Base-by-base conservation (phyloP, 2,113 vertebrate genomes). In the Scomber colias region DNA sequence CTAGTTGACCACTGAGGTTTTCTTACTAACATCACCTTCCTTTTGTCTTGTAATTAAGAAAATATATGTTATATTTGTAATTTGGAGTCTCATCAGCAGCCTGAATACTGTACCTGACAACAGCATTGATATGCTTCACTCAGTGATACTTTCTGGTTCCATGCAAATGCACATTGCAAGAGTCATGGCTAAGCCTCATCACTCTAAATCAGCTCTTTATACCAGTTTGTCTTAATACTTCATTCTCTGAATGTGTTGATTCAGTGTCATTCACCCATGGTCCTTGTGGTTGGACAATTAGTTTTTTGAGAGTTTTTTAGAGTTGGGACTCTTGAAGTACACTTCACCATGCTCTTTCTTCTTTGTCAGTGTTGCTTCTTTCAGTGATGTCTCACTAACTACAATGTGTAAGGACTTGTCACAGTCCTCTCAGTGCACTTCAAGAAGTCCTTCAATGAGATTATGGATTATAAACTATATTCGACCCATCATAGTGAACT, bases 211-310 rank as follows among this genome's bases (percentile, higher is more conserved):
- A 19, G 63, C 70, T 71, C 13, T 46, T 40, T 13, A 44, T 31
- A 44, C 83, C 89, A 48, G 27, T 78, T 77, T 35, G 87, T 87
- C 86, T 88, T 86, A 87, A 90, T 51, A 11, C 71, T 50, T 75
- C 11, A 24, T 62, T 71, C 63, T 89, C 62, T 83, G 77, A 86
- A 80, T 79, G 84, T 88, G 73, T 35, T 14, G 5, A 75, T 19
- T n/a, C n/a, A n/a, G n/a, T n/a, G n/a, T n/a, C 31, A 24, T 24
- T 54, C 31, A 17, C 10, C 19, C 0, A 4, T 45, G 27, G 5
- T 59, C 51, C 21, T 11, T 12, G 57, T 35, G 51, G 4, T 54
- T 14, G 14, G 24, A 17, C 15, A 8, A 13, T n/a, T 15, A n/a
- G 14, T 24, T 46, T 35, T 17, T 54, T n/a, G n/a, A n/a, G n/a